These are phyloP conservation scores for Trochalopteron elliotii DNA, from an alignment of 2,113 vertebrate genomes.

Conservation along the genomic window DNA sequence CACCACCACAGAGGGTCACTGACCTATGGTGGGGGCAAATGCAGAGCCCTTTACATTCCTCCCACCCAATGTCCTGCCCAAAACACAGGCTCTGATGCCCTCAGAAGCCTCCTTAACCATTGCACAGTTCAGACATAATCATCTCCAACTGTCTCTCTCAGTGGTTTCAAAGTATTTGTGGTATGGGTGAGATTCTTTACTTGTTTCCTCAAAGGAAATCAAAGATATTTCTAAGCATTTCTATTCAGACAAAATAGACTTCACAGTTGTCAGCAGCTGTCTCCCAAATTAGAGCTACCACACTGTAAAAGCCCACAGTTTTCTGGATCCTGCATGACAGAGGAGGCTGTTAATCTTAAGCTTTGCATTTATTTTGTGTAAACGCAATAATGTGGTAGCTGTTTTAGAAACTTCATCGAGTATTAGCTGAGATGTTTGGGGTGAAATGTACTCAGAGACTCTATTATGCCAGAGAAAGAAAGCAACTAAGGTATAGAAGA, in stretches of 20 bases:
- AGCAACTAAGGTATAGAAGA: constrained; percentile 41
- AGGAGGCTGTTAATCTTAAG: background rate
- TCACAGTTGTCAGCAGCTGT: constrained; percentile 33
- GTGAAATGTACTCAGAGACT: constrained; percentile 4
- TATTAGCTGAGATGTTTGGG: constrained; percentile 30
- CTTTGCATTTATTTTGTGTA: constrained; percentile 12
- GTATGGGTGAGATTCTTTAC: background rate
- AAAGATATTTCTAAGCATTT: constrained; percentile 20
- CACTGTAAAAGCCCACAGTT: background rate
- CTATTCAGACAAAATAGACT: background rate
- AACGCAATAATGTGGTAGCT: constrained; percentile 14
- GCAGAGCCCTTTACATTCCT: background rate
- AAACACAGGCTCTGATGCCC: background rate
- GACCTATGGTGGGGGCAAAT: background rate
- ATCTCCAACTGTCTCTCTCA: background rate
- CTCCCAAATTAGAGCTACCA: constrained; percentile 2
- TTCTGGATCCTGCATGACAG: background rate
- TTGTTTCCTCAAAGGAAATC: constrained; percentile 48
- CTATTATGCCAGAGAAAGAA: constrained; percentile 61
- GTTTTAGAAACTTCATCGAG: constrained; percentile 49
- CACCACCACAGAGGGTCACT: background rate
- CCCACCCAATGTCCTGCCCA: background rate
- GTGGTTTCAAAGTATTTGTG: constrained; percentile 44
- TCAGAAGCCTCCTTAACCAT: background rate
- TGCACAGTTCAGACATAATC: background rate